Conservation (phyloP, 2,113 vertebrate species). For the Percopsis transmontana region DNA sequence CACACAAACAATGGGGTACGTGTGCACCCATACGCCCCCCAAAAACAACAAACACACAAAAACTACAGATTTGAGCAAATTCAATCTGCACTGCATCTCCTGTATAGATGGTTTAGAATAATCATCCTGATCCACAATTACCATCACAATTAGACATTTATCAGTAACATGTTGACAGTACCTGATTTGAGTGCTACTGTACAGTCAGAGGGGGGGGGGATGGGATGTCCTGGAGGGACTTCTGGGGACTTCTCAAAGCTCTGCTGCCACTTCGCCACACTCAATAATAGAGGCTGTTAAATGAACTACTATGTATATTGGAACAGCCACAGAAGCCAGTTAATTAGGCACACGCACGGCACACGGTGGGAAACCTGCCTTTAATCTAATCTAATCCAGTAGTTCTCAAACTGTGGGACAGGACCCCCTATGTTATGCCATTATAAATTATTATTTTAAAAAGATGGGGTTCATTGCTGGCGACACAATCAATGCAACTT, state of each 20-base stretch:
- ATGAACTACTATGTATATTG: constrained; percentile 52
- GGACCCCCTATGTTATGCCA: no score
- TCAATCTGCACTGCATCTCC: no score
- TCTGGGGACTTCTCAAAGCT: constrained; percentile 54
- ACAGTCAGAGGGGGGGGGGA: constrained; percentile 27
- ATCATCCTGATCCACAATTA: constrained; percentile 12
- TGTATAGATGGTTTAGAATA: neutral
- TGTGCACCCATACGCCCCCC: no score
- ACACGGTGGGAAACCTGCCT: constrained; percentile 1
- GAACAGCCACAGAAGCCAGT: constrained; percentile 37
- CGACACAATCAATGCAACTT: no score
- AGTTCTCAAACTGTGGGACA: no score
- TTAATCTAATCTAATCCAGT: no score
- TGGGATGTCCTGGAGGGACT: constrained; percentile 59
- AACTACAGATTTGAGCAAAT: no score
- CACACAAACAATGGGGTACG: no score
- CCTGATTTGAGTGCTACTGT: constrained; percentile 1
- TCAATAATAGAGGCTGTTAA: constrained; percentile 68
- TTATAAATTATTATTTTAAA: no score
- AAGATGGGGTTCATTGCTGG: no score
- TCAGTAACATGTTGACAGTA: constrained; percentile 22
- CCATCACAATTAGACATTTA: constrained; percentile 2
- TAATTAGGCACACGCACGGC: no score
- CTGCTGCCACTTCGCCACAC: constrained; percentile 44
- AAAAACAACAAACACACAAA: no score